Evolutionary conservation across 2,797 vertebrate species (phyloP), one percentile per base, ranked within the genome.

Genomic region (Enteromius radiatus): DNA sequence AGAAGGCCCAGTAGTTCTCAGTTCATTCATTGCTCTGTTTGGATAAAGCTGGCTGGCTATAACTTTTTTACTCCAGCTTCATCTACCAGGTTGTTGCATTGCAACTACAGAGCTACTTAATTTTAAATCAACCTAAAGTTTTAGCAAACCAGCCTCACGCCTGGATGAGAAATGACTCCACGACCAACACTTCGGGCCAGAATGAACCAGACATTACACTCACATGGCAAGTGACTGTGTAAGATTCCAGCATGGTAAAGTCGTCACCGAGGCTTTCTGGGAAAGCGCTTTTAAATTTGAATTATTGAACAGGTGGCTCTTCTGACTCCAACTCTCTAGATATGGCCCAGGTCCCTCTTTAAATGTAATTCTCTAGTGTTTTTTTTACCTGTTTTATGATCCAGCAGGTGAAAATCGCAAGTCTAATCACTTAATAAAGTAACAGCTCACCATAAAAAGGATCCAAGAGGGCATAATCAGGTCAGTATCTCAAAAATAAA

Each of bases 191-290:
- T 61, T 68, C 54, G 10, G 76, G 33, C 19, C 41, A 79, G 54
- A 74, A 49, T 49, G 33, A 70, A 49, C 43, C 63, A 78, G 76
- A 67, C 31, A 26, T 65, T 47, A 78, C 61, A 47, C 76, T 63
- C 54, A 38, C 70, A 73, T 49, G 49, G 71, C 71, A 14, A 75
- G 49, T 36, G 47, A 47, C 75, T 45, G 36, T 1, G 4, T 36
- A 12, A 11, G 38, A 52, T 26, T 78, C 47, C 76, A 33, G 43
- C 63, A 38, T 67, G 76, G 41, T 68, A 26, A 54, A 49, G 61
- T 78, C 63, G 36, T 67, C 45, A 67, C 28, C n/a, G 1, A 26
- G 26, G 21, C 12, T 8, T 68, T 67, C 76, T 68, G 76, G 76
- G 76, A 78, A 67, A 47, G 10, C 1, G 7, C 64, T 78, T 63